Percentiles rank a stretch among this genome's conserved stretches.
These are phyloP conservation scores for Cyclophora albipunctata DNA, from an alignment of 2,888 invertebrate species.

Conservation along the genomic window DNA sequence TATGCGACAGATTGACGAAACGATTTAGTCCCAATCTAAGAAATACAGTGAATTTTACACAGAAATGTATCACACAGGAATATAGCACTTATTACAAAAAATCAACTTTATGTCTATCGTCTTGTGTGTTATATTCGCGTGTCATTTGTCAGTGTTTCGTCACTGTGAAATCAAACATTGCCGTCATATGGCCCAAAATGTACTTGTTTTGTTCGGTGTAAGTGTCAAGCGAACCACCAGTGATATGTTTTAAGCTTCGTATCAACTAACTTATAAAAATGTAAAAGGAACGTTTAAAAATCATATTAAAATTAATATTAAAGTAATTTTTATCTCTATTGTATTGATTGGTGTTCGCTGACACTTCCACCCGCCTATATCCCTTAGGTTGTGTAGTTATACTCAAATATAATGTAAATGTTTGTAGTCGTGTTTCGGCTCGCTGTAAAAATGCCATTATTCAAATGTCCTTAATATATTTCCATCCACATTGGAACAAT, in stretches of 20 bases:
- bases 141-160: no score
- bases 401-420: slow-evolving; percentile 41
- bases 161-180: no score
- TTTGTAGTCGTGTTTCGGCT: slow-evolving; percentile 44
- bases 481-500: slow-evolving; percentile 73
- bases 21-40: slow-evolving; percentile 25
- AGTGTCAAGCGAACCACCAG: slow-evolving; percentile 11
- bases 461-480: slow-evolving; percentile 61
- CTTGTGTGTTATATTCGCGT: no score
- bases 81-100: no score
- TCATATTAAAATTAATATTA: slow-evolving; percentile 7
- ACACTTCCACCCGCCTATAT: slow-evolving; percentile 46
- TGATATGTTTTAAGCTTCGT: neutral
- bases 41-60: slow-evolving; percentile 13
- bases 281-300: no score
- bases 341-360: slow-evolving; percentile 23
- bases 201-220: slow-evolving; percentile 9
- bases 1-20: slow-evolving; percentile 39
- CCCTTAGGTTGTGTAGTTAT: slow-evolving; percentile 57
- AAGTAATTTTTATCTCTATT: slow-evolving; percentile 1
- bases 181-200: slow-evolving; percentile 19
- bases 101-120: no score
- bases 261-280: neutral
- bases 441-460: slow-evolving; percentile 46
- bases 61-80: slow-evolving; percentile 26